Base-by-base conservation (phyloP, 2,797 vertebrate genomes). In the Platyrinchus mystaceus region DNA sequence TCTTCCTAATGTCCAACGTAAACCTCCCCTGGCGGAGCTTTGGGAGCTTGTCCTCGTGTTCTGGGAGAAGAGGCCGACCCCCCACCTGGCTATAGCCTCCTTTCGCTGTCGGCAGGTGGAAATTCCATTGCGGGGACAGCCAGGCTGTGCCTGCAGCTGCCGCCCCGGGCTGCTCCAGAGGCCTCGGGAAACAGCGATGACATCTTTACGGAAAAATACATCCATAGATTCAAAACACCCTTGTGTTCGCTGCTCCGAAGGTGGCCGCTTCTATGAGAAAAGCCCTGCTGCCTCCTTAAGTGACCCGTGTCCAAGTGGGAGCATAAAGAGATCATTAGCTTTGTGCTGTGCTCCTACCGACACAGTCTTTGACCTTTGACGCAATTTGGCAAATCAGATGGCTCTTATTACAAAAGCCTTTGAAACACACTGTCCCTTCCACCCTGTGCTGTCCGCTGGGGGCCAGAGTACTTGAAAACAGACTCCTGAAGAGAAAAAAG, bases 121-220 rank as follows among this genome's bases (percentile, higher is more conserved):
- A 56, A 37, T 12, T 55, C 30, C 7, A 3, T 4, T 7, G 71
- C 17, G 2, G 1, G 84, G 43, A 2, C 28, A 3, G 3, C 59
- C 70, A 1, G 62, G 58, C 81, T 3, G 55, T 9, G 39, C 6
- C 53, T 9, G 46, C 14, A 12, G 74, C 62, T 6, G 10, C 82
- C 8, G 73, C 39, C 5, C 52, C 0, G 10, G 63, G 78, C 52
- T 6, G 23, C 41, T 28, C 52, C 0, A 3, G 36, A 8, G 27
- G 27, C 8, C 27, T 27, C 2, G 1, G 28, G 1, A 13, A 18
- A 22, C 26, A 28, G 34, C 2, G 2, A 3, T 6, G 3, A 1
- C 7, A 14, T 5, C 4, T 12, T 14, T 2, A 5, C 0, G 20
- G 53, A 24, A 44, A 23, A 64, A 3, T 0, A 8, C 0, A 6